A percentile compares a stretch with the other conserved stretches of the same genome.
Conservation (phyloP, 2,113 vertebrate genomes). For the Tetrax tetrax region DNA sequence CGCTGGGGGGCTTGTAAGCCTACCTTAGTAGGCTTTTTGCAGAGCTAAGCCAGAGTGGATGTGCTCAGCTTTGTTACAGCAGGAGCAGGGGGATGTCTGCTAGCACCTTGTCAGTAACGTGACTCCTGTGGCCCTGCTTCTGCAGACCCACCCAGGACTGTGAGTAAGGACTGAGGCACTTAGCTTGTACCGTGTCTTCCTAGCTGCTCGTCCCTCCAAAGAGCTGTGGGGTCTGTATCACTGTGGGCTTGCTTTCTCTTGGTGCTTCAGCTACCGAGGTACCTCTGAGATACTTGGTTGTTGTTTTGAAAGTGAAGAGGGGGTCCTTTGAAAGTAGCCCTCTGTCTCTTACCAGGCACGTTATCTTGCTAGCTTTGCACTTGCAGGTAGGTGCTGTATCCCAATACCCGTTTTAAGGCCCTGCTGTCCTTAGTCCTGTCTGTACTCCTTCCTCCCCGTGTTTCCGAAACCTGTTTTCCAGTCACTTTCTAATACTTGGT, state of each 20-base stretch:
- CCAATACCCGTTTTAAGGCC: not conserved
- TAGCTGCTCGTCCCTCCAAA: not conserved
- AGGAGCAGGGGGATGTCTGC: not conserved
- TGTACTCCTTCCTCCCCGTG: not conserved
- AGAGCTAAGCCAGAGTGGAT: not conserved
- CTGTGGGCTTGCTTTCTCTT: not conserved
- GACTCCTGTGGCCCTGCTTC: accelerated
- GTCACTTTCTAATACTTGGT: not conserved
- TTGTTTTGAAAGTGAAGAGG: not conserved
- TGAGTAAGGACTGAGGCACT: too few relatives aligned
- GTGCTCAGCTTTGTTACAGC: not conserved
- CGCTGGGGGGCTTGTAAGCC: too few relatives aligned
- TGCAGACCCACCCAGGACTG: not conserved
- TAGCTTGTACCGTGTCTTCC: not conserved
- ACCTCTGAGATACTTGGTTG: not conserved
- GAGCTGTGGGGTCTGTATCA: not conserved
- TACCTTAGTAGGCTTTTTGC: not conserved
- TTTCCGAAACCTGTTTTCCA: not conserved
- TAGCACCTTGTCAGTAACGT: accelerated
- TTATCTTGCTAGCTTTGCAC: not conserved
- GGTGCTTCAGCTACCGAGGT: not conserved
- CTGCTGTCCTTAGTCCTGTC: not conserved
- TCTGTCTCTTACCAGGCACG: accelerated
- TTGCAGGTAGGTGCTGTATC: not conserved
- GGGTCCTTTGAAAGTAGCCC: not conserved